Conservation (phyloP, 1,140 invertebrate genomes). For the Drosophila lacteicornis region DNA sequence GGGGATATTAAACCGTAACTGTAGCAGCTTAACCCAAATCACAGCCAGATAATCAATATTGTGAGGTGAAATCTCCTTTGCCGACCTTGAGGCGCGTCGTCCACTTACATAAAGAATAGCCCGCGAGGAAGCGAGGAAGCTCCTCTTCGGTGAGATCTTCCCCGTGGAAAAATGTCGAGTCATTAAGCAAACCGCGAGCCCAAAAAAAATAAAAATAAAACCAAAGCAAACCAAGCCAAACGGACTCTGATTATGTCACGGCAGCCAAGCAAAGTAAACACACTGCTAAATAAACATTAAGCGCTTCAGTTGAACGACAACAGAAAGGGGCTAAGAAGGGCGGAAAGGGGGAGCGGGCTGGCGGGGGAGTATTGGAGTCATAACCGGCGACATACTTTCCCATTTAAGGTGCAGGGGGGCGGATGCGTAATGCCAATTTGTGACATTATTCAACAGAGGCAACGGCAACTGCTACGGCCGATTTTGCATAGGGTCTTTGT, state of each 20-base stretch:
- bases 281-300: slow-evolving; percentile 73
- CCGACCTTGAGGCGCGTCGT: slow-evolving; percentile 57
- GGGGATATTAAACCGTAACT: slow-evolving; percentile 53
- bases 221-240: slow-evolving; percentile 46
- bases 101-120: slow-evolving; percentile 56
- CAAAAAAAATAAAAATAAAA: background rate
- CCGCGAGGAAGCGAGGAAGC: slow-evolving; percentile 13
- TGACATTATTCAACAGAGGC: slow-evolving; percentile 59
- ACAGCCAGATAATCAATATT: slow-evolving; percentile 60
- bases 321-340: background rate
- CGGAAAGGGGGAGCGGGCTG: background rate
- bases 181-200: slow-evolving; percentile 43
- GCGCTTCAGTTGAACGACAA: slow-evolving; percentile 64
- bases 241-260: slow-evolving; percentile 65
- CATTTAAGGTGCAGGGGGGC: slow-evolving; percentile 41
- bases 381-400: slow-evolving; percentile 70
- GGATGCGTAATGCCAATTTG: slow-evolving; percentile 77
- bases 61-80: slow-evolving; percentile 61
- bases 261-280: slow-evolving; percentile 38
- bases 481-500: slow-evolving; percentile 64
- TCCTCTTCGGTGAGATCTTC: slow-evolving; percentile 17
- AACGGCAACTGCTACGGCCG: background rate
- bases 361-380: slow-evolving; percentile 4
- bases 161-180: slow-evolving; percentile 47
- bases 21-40: slow-evolving; percentile 71